Evolutionary conservation across 2,888 invertebrate genomes (phyloP), one percentile per base, ranked within the genome.

Genomic region (Drosophila ustulata): DNA sequence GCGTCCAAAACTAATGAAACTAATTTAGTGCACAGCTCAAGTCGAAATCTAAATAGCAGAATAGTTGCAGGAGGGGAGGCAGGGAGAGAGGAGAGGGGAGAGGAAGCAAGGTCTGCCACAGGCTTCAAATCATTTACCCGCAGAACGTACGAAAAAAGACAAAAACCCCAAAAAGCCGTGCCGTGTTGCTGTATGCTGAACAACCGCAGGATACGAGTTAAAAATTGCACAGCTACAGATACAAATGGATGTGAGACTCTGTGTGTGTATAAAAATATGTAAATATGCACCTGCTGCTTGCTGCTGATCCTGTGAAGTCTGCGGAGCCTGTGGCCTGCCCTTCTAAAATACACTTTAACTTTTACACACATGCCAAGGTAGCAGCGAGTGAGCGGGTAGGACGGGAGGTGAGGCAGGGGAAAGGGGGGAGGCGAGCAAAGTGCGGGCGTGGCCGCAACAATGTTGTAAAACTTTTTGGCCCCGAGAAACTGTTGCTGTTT

Each of bases 1-100:
- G 41, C 1, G 52, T n/a, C 37, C 8, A 47, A 82, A 82, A 83
- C 82, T 82, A 83, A 83, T 83, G 85, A 83, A 83, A 83, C 83
- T 88, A 83, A 88, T 83, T 83, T 88, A 85, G 83, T 83, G 85
- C 69, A 82, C 55, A 73, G 85, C 80, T 78, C 82, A 83, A 80
- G 55, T 55, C 55, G 43, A 77, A 66, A 61, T 72, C 70, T 55
- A 86, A 71, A 66, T 58, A 69, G 53, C 58, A 66, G 45, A 41
- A 8, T 32, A 45, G 56, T n/a, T 26, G 46, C 9, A 9, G 34
- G 9, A n/a, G 32, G n/a, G n/a, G n/a, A n/a, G n/a, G n/a, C n/a
- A n/a, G n/a, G n/a, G n/a, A n/a, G n/a, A n/a, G n/a, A n/a, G n/a
- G n/a, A 45, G 43, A 11, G n/a, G 18, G 23, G 23, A 43, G 9